Evolutionary conservation across 2,113 vertebrate species (phyloP).

Genomic region (Sigmodon hispidus): DNA sequence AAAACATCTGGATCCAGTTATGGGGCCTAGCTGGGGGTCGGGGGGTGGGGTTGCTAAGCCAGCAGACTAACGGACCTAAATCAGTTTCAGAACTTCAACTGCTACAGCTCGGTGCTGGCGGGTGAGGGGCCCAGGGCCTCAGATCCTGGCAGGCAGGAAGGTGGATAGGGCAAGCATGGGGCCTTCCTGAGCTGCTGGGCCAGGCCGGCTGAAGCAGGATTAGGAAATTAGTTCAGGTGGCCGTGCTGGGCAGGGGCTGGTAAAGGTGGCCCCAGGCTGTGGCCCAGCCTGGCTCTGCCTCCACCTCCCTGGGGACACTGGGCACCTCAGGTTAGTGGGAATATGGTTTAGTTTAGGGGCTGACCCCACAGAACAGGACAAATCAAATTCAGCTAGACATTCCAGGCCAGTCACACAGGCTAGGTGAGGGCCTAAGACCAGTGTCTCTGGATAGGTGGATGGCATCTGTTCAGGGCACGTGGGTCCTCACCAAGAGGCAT

Average conservation of each 20-base stretch:
- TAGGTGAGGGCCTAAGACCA: conserved; percentile 50
- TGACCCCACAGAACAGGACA: conserved; percentile 50
- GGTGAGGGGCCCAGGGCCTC: conserved; percentile 43
- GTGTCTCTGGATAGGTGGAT: neutral
- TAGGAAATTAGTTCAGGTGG: conserved; percentile 78
- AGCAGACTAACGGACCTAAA: conserved; percentile 62
- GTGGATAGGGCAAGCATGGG: conserved; percentile 57
- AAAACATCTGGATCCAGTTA: conserved; percentile 77
- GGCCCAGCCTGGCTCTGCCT: conserved; percentile 38
- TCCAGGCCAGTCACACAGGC: conserved; percentile 61
- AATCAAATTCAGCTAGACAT: conserved; percentile 79
- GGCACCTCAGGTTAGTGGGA: neutral
- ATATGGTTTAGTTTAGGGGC: conserved; percentile 79
- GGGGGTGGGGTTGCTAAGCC: conserved; percentile 34
- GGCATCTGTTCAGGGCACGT: neutral
- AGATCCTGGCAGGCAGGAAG: conserved; percentile 62
- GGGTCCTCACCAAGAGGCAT: neutral
- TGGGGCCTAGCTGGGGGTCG: conserved; percentile 55
- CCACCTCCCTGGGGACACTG: conserved; percentile 22
- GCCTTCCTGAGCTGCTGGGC: conserved; percentile 67
- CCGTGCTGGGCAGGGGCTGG: conserved; percentile 3
- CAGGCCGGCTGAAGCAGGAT: conserved; percentile 61
- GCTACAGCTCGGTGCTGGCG: neutral
- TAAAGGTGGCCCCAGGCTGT: conserved; percentile 25
- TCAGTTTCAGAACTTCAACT: conserved; percentile 73